phyloP scores from a whole-genome alignment of 2,797 vertebrate species.

The Tauraco hartlaubi region DNA sequence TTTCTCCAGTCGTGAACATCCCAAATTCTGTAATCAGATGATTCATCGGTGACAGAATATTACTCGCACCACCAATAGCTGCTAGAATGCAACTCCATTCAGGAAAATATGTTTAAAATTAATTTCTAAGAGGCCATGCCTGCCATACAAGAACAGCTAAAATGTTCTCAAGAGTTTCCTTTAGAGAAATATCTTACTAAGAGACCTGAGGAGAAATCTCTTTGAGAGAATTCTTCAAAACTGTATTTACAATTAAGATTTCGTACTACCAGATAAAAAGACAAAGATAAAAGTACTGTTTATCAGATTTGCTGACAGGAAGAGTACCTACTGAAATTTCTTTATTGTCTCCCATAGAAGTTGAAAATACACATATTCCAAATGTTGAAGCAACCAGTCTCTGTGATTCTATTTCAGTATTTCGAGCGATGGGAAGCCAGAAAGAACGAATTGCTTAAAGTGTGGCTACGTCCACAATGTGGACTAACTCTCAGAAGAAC shows the following conservation, averaged over 20 bases:
- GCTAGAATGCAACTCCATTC: background rate
- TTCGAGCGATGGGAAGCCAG: background rate
- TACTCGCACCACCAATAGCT: background rate
- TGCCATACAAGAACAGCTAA: background rate
- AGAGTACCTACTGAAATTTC: background rate
- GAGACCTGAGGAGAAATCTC: background rate
- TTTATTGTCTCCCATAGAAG: background rate
- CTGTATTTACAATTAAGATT: background rate
- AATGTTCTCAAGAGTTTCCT: background rate
- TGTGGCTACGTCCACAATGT: rapidly evolving
- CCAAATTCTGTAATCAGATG: background rate
- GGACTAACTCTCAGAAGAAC: background rate
- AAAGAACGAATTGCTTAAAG: background rate
- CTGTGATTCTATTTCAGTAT: background rate
- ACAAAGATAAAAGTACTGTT: background rate
- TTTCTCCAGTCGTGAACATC: background rate
- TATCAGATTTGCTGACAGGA: background rate
- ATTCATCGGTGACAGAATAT: background rate
- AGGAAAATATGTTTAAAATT: background rate
- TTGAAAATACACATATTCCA: background rate
- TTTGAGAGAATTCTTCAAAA: background rate
- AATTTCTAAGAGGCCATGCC: background rate
- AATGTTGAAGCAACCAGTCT: background rate
- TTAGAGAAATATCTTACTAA: background rate
- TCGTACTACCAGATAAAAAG: background rate